These are phyloP conservation scores for Oxyruncus cristatus DNA, from an alignment of 2,113 vertebrate genomes.

Conservation along the genomic window DNA sequence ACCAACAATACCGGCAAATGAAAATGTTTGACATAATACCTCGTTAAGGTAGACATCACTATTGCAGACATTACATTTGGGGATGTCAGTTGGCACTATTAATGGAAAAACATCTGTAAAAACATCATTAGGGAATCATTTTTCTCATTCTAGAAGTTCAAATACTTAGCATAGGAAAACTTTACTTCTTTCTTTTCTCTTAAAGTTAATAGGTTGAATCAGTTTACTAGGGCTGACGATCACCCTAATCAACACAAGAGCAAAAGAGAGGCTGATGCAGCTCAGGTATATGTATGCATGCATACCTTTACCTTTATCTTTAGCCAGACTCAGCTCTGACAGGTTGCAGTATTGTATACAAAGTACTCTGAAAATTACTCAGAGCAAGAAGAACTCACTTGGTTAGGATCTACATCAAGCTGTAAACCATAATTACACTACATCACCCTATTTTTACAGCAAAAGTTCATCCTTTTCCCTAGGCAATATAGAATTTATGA, in stretches of 20 bases:
- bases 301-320: rapidly evolving
- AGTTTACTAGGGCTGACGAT: background rate
- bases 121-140: background rate
- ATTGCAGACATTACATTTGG: background rate
- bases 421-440: background rate
- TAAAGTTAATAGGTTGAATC: background rate
- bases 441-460: background rate
- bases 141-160: rapidly evolving
- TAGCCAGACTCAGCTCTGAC: background rate
- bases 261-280: background rate
- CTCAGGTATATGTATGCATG: background rate
- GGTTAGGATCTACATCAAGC: background rate
- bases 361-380: background rate
- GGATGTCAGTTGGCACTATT: background rate
- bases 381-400: background rate
- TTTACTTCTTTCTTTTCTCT: background rate
- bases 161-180: background rate
- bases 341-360: background rate
- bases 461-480: background rate
- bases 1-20: background rate
- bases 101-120: background rate
- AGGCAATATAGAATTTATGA: background rate
- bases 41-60: background rate
- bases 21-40: background rate
- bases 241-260: background rate